Conservation (phyloP, 2,797 vertebrate species). For the Phaenicophaeus curvirostris region DNA sequence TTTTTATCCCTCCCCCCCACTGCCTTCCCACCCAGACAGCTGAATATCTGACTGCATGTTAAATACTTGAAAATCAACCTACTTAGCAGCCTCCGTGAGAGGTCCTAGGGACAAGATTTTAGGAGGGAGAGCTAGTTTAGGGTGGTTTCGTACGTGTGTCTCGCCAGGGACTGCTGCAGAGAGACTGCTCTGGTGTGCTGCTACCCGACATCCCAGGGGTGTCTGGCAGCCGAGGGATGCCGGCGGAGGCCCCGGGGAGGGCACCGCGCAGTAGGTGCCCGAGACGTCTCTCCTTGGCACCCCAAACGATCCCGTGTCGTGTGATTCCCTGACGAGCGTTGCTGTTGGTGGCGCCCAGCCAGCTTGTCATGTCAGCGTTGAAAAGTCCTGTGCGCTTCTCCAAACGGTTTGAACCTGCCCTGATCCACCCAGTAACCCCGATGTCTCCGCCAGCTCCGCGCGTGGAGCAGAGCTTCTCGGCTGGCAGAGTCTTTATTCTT, state of each 20-base stretch:
- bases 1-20: constrained; percentile 15
- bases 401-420: neutral
- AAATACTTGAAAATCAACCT: constrained; percentile 36
- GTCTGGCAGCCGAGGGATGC: accelerated
- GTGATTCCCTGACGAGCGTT: accelerated
- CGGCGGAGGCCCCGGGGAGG: accelerated
- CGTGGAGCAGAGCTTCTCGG: neutral
- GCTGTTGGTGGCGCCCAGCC: neutral
- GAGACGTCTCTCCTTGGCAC: neutral
- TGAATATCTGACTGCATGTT: neutral
- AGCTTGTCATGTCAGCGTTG: constrained; percentile 42
- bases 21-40: constrained; percentile 3
- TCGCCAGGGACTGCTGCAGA: accelerated
- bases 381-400: neutral
- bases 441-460: neutral
- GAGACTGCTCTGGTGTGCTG: accelerated
- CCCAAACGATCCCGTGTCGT: accelerated
- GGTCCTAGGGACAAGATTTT: neutral
- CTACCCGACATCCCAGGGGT: accelerated
- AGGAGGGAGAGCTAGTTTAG: neutral
- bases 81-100: neutral
- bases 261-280: accelerated
- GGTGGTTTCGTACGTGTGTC: accelerated
- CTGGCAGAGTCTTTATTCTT: neutral
- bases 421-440: neutral